Percentiles rank a stretch among this genome's conserved stretches.
phyloP scores from a whole-genome alignment of 2,797 vertebrate species.

The Rachycentron canadum region DNA sequence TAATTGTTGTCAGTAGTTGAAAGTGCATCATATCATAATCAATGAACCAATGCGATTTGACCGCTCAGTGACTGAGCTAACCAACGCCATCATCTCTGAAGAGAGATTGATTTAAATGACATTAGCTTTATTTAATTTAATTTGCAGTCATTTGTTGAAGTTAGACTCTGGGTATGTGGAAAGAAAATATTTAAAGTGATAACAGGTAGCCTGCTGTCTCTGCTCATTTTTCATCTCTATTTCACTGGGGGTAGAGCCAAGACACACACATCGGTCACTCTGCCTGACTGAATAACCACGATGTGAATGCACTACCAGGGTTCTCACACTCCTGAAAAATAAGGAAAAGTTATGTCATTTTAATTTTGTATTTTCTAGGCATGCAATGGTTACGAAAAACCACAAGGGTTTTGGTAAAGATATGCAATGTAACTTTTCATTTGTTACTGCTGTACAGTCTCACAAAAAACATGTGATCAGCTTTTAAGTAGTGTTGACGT shows the following conservation, averaged over 20 bases:
- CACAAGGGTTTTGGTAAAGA: conserved; percentile 24
- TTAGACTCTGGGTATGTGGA: conserved; percentile 83
- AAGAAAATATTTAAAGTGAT: conserved; percentile 89
- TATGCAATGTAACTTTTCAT: conserved; percentile 21
- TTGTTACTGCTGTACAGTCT: conserved; percentile 18
- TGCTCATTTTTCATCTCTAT: conserved; percentile 81
- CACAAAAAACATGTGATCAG: conserved; percentile 1
- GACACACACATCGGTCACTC: conserved; percentile 70
- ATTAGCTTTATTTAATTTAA: conserved; percentile 83
- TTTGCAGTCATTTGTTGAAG: conserved; percentile 85
- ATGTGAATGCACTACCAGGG: conserved; percentile 39
- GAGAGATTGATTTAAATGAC: conserved; percentile 68
- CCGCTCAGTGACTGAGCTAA: conserved; percentile 47
- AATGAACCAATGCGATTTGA: conserved; percentile 48
- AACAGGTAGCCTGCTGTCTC: conserved; percentile 84
- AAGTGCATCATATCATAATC: conserved; percentile 24
- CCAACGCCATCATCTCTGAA: conserved; percentile 45
- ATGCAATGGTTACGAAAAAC: conserved; percentile 34
- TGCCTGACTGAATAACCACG: conserved; percentile 59
- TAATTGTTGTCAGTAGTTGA: conserved; percentile 49
- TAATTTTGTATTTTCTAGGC: conserved; percentile 35
- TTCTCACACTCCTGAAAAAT: conserved; percentile 47
- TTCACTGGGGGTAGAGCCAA: conserved; percentile 75
- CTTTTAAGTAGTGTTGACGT: conserved; percentile 33
- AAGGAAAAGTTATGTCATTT: conserved; percentile 26